These are phyloP conservation scores for Uloborus diversus DNA, from an alignment of 1,140 invertebrate genomes.

Conservation along the genomic window DNA sequence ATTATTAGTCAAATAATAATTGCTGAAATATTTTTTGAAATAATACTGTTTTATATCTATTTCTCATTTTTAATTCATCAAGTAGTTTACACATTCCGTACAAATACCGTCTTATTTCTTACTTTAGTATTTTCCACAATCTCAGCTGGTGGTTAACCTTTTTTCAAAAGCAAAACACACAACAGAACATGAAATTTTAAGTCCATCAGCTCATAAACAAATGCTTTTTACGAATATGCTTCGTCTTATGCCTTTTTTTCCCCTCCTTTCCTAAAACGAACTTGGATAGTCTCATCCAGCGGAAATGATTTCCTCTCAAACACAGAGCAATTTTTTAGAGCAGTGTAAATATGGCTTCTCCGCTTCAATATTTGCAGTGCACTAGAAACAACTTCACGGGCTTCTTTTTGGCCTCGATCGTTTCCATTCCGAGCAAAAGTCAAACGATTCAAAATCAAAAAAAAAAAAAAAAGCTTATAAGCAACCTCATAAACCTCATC, in stretches of 20 bases:
- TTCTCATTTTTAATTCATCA: no score
- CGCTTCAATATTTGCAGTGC: conserved; percentile 45
- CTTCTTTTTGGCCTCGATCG: conserved; percentile 19
- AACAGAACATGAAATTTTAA: conserved; percentile 1
- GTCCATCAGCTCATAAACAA: background rate
- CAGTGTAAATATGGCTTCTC: conserved; percentile 45
- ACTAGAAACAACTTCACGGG: conserved; percentile 44
- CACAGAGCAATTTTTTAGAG: conserved; percentile 20
- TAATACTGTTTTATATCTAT: no score
- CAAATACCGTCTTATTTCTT: no score
- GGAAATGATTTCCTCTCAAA: conserved; percentile 32
- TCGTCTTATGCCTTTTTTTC: background rate
- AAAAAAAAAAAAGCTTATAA: background rate
- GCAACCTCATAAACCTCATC: background rate
- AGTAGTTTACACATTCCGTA: no score
- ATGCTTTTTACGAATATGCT: no score
- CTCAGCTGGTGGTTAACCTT: conserved; percentile 14
- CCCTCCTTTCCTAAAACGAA: background rate
- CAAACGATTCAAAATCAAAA: background rate
- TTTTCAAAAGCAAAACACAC: conserved; percentile 40
- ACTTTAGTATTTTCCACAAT: background rate
- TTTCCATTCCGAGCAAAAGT: background rate
- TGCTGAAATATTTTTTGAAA: no score
- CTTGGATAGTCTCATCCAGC: conserved; percentile 1
- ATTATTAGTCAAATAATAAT: no score